These are phyloP conservation scores for Anarrhichthys ocellatus DNA, from an alignment of 2,113 vertebrate genomes.

Conservation along the genomic window DNA sequence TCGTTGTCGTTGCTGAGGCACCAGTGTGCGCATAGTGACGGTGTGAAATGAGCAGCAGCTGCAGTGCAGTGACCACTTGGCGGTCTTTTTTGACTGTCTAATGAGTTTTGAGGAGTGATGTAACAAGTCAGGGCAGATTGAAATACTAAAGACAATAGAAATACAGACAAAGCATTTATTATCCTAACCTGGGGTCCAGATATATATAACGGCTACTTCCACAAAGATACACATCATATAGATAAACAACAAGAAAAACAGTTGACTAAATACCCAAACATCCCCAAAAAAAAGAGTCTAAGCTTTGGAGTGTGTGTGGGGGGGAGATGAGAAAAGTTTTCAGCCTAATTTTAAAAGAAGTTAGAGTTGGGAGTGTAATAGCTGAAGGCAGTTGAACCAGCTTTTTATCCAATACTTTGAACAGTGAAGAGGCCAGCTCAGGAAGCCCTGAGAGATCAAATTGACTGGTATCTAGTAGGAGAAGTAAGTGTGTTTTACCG, in stretches of 20 bases:
- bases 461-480: not conserved
- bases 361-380: not conserved
- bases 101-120: slow-evolving; percentile 48
- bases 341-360: not conserved
- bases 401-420: slow-evolving; percentile 5
- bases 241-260: not conserved
- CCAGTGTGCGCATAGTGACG: slow-evolving; percentile 20
- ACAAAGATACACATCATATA: not conserved
- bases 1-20: slow-evolving; percentile 53
- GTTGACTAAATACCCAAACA: not conserved
- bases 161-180: not conserved
- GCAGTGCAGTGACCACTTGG: slow-evolving; percentile 20
- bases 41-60: slow-evolving; percentile 64
- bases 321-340: not conserved
- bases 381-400: not conserved
- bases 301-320: not conserved
- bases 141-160: slow-evolving; percentile 13
- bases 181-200: slow-evolving; percentile 34
- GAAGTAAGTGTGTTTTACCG: not conserved
- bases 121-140: slow-evolving; percentile 30
- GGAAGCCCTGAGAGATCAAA: slow-evolving; percentile 9
- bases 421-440: not conserved
- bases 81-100: slow-evolving; percentile 44
- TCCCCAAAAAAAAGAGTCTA: not conserved
- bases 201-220: slow-evolving; percentile 5